Conservation (phyloP, 2,797 vertebrate species). For the Parauchenoglanis punctatus region DNA sequence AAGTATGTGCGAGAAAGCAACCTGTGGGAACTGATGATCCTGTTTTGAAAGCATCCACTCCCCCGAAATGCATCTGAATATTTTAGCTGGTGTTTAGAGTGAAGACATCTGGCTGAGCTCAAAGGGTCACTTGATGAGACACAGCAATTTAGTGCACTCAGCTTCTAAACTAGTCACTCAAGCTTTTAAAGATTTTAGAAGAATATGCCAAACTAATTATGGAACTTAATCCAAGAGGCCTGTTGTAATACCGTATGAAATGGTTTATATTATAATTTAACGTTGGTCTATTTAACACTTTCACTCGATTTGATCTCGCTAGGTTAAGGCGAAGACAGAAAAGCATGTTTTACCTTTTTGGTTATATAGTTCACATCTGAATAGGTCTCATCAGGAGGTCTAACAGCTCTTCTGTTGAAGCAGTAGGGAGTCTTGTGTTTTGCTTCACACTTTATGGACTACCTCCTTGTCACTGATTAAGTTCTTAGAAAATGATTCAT, state of each 20-base stretch:
- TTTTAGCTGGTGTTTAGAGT: slow-evolving; percentile 34
- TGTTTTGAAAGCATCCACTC: slow-evolving; percentile 25
- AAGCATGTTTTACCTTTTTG: slow-evolving; percentile 4
- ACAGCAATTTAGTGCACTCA: slow-evolving; percentile 21
- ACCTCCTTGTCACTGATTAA: slow-evolving; percentile 24
- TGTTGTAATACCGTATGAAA: not conserved
- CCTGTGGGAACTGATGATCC: slow-evolving; percentile 14
- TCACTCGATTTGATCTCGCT: not conserved
- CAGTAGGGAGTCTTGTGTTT: slow-evolving; percentile 46
- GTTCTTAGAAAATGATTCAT: slow-evolving; percentile 46
- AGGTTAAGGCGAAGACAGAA: not conserved
- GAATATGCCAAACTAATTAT: slow-evolving; percentile 15
- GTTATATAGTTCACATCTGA: not conserved
- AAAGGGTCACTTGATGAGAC: slow-evolving; percentile 39
- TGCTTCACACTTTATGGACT: slow-evolving; percentile 37
- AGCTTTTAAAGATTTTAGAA: slow-evolving; percentile 1
- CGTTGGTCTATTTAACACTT: not conserved
- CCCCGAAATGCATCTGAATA: slow-evolving; percentile 27
- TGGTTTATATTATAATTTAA: not conserved
- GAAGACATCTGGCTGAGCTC: slow-evolving; percentile 38
- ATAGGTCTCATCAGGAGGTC: not conserved
- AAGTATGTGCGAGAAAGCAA: slow-evolving; percentile 8
- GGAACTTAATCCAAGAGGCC: not conserved
- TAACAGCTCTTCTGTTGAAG: slow-evolving; percentile 39
- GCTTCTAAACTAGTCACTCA: slow-evolving; percentile 27